These are phyloP conservation scores for Elgaria multicarinata DNA, from an alignment of 2,113 vertebrate species.

Conservation along the genomic window DNA sequence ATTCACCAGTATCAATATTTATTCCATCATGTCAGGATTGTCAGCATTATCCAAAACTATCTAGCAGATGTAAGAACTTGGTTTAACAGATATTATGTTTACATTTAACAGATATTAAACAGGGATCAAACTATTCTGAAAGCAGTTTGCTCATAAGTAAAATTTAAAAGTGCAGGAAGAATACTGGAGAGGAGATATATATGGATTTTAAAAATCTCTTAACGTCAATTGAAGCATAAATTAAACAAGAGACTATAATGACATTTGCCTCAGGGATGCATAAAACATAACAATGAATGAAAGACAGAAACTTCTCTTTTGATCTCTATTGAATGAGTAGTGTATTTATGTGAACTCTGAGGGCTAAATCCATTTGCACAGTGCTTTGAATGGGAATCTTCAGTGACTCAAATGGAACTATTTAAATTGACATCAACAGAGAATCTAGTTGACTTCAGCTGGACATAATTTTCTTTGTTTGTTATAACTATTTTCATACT, in stretches of 20 bases:
- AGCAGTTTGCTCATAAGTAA: background rate
- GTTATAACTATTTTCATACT: too few relatives aligned
- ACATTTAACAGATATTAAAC: background rate
- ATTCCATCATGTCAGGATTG: background rate
- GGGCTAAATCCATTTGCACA: background rate
- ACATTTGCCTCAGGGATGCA: background rate
- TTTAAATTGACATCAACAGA: too few relatives aligned
- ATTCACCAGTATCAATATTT: background rate
- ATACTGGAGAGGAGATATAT: background rate
- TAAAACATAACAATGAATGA: background rate
- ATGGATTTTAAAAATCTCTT: too few relatives aligned
- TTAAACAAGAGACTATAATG: background rate
- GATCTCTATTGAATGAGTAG: background rate
- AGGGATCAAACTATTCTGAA: background rate
- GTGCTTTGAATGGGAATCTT: background rate
- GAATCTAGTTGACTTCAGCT: too few relatives aligned
- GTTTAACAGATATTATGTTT: background rate
- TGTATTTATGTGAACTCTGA: background rate
- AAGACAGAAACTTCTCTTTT: conserved; percentile 4
- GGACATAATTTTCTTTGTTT: too few relatives aligned
- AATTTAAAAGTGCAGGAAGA: background rate
- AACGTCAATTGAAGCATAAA: background rate
- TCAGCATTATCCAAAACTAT: background rate
- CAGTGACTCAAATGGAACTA: too few relatives aligned
- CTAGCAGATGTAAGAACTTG: background rate